Percentiles rank a stretch among this genome's conserved stretches.
Evolutionary conservation across 2,113 vertebrate species (phyloP).

Genomic region (Rhinolophus sinicus): DNA sequence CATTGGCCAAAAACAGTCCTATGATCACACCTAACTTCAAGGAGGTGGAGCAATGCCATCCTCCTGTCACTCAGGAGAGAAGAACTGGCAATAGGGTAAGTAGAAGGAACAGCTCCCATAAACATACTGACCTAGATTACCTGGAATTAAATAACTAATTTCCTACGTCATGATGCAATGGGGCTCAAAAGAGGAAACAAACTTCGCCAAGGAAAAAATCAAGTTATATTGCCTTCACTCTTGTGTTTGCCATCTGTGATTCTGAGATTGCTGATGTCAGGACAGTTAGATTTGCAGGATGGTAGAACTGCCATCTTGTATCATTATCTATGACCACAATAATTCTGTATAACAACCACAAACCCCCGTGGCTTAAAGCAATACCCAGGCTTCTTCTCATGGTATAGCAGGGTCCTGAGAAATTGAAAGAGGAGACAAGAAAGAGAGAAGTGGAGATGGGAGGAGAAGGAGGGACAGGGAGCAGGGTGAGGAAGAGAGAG

Average conservation of each 20-base stretch:
- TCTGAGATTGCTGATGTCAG: neutral
- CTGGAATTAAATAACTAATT: neutral
- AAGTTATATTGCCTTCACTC: neutral
- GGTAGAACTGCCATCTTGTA: neutral
- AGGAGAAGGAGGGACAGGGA: too few species aligned
- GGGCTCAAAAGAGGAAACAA: neutral
- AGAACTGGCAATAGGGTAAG: neutral
- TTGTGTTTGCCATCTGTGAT: neutral
- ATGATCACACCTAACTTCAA: neutral
- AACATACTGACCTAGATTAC: neutral
- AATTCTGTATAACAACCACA: neutral
- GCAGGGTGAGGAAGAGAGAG: neutral
- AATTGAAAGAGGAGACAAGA: neutral
- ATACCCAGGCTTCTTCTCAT: neutral
- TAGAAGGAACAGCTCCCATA: neutral
- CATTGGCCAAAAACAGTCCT: neutral
- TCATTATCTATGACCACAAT: neutral
- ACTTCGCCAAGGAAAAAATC: neutral
- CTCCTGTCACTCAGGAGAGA: neutral
- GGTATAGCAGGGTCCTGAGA: neutral
- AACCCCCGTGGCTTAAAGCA: neutral
- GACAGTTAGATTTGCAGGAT: neutral
- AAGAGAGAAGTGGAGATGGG: neutral
- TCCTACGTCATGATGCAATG: neutral
- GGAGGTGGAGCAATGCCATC: neutral